Conservation (phyloP, 2,888 invertebrate species). For the Pandemis heparana region DNA sequence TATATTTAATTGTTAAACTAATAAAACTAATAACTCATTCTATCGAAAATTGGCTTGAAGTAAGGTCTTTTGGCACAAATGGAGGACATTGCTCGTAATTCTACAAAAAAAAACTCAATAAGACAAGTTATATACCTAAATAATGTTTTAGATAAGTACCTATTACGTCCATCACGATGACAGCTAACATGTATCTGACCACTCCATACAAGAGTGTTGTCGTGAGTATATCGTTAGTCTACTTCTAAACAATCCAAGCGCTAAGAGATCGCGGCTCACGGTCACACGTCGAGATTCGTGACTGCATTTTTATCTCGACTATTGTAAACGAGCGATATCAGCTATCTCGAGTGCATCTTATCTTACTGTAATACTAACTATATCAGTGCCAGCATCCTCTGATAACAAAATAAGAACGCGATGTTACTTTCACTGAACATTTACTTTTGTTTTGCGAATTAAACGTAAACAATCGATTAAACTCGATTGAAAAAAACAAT, state of each 20-base stretch:
- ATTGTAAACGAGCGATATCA: conserved; percentile 44
- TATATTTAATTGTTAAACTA: neutral
- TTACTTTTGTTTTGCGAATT: conserved; percentile 29
- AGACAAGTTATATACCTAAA: neutral
- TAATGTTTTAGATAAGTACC: neutral
- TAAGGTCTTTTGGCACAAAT: neutral
- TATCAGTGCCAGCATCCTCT: conserved; percentile 24
- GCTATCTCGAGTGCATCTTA: conserved; percentile 35
- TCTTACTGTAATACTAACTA: conserved; percentile 24
- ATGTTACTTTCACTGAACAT: conserved; percentile 37
- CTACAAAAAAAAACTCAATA: neutral
- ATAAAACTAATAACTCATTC: conserved; percentile 4
- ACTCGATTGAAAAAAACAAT: conserved; percentile 15
- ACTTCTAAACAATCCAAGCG: conserved; percentile 24
- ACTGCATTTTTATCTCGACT: conserved; percentile 53
- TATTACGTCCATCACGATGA: conserved; percentile 9
- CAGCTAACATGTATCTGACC: conserved; percentile 1
- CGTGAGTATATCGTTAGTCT: conserved; percentile 16
- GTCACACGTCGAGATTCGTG: conserved; percentile 39
- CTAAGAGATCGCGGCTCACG: conserved; percentile 33
- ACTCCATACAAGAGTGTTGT: neutral
- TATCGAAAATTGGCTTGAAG: neutral
- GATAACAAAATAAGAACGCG: conserved; percentile 33
- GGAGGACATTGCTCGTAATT: neutral
- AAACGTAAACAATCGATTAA: conserved; percentile 39